Evolutionary conservation across 2,797 vertebrate genomes (phyloP).

Genomic region (Cephalopachus bancanus): DNA sequence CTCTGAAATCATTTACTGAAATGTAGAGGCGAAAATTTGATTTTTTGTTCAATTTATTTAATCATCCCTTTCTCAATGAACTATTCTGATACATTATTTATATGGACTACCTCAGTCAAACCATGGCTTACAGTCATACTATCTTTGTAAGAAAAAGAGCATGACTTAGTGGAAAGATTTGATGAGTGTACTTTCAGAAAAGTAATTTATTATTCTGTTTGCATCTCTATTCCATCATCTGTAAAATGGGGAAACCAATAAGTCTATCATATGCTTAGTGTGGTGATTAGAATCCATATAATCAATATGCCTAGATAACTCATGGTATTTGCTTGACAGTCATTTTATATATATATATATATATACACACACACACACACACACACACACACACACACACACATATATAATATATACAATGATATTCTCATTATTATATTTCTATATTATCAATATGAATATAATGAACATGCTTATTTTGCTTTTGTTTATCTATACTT

Average conservation of each 20-base stretch:
- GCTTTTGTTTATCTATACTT: neutral
- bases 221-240: neutral
- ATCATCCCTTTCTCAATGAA: neutral
- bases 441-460: neutral
- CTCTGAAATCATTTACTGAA: neutral
- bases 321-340: neutral
- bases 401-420: too few species aligned
- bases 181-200: neutral
- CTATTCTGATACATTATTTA: neutral
- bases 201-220: neutral
- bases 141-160: neutral
- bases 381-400: too few species aligned
- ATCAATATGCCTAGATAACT: neutral
- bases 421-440: neutral
- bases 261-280: neutral
- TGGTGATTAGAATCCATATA: neutral
- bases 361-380: too few species aligned
- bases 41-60: neutral
- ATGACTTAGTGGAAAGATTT: neutral
- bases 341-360: neutral
- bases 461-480: neutral
- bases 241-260: neutral
- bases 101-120: neutral
- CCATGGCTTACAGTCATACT: neutral
- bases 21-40: neutral